phyloP scores from a whole-genome alignment of 2,888 invertebrate species.

The Drosophila sordidapex region DNA sequence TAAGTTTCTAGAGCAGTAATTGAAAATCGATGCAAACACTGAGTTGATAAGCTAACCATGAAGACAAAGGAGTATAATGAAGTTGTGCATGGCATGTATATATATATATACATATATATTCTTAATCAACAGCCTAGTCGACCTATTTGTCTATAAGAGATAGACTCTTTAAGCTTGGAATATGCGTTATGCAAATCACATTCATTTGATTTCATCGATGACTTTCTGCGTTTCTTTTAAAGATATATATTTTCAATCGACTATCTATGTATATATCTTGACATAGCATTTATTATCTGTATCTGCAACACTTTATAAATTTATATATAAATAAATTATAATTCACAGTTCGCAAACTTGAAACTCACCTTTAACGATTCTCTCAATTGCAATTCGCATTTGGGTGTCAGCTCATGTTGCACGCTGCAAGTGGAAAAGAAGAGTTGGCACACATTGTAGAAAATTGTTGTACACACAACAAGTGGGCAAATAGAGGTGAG shows the following conservation, averaged over 20 bases:
- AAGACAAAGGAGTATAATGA: background rate
- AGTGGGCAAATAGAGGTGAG: slow-evolving; percentile 9
- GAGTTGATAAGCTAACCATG: background rate
- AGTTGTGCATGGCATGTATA: no score
- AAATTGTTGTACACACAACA: background rate
- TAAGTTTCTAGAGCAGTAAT: background rate
- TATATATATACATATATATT: background rate
- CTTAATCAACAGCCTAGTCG: no score
- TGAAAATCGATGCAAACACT: background rate
- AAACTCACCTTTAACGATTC: background rate
- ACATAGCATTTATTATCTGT: background rate
- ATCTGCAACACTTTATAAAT: background rate
- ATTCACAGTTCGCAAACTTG: background rate
- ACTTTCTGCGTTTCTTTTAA: background rate
- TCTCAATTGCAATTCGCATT: background rate
- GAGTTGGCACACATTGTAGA: background rate
- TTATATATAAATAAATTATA: no score
- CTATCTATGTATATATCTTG: background rate
- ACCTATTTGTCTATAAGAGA: no score
- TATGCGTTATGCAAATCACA: background rate
- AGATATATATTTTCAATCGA: background rate
- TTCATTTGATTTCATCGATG: background rate
- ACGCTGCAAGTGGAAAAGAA: slow-evolving; percentile 28
- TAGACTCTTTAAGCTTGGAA: background rate
- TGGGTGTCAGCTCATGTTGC: slow-evolving; percentile 16